Evolutionary conservation across 2,888 invertebrate genomes (phyloP).

Genomic region (Agrochola lota): DNA sequence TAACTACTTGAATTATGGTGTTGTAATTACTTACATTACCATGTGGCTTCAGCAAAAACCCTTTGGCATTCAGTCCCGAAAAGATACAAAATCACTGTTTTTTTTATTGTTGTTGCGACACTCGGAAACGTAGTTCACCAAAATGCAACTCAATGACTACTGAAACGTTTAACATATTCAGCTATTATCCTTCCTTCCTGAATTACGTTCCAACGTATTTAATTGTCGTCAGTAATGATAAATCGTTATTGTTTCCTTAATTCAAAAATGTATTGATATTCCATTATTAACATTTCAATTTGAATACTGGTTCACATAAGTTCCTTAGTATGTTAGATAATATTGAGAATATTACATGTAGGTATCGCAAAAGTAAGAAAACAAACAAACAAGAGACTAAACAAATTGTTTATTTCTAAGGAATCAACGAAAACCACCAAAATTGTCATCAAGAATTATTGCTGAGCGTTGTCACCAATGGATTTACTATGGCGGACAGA

Average conservation of each 20-base stretch:
- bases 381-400: not conserved
- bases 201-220: not conserved
- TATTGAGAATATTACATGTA: not conserved
- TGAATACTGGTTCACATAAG: not conserved
- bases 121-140: not conserved
- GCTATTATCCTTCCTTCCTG: conserved; percentile 14
- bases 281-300: conserved; percentile 1
- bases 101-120: not conserved
- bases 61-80: not conserved
- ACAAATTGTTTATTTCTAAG: not conserved
- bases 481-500: conserved; percentile 20
- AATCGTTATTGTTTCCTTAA: conserved; percentile 17
- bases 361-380: not conserved
- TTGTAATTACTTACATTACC: conserved; percentile 13
- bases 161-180: conserved; percentile 3
- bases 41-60: too few relatives aligned
- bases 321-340: not conserved
- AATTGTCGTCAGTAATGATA: conserved; percentile 1
- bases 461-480: conserved; percentile 2
- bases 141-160: not conserved
- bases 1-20: not conserved
- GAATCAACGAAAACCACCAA: not conserved
- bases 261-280: conserved; percentile 10
- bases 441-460: conserved; percentile 14
- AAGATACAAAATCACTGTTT: not conserved